Base-by-base conservation (phyloP, 2,888 invertebrate species). In the Oscheius sp. region DNA sequence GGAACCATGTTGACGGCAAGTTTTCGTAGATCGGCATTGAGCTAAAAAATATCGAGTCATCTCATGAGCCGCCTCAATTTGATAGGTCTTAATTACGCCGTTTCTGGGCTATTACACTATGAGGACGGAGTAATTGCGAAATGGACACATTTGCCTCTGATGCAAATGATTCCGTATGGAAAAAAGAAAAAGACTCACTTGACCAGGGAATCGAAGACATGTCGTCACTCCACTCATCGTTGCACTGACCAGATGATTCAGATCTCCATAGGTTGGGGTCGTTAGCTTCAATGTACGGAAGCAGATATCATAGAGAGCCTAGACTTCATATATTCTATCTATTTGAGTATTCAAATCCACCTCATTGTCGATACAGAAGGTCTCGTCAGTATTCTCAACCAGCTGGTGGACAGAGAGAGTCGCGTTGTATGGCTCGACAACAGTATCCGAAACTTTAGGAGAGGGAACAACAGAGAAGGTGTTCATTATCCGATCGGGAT, bases 401-500 rank as follows among this genome's bases (percentile, higher is more conserved):
- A 88, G 78, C 75, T 88, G 88, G 75, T 88, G 89, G 9, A 89
- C 89, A 4, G 89, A 84, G 36, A 89, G 86, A 22, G 89, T 89
- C 2, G 89, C 89, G 77, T 88, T 88, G 85, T 88, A 88, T 8
- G 88, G 88, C 71, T 93, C 93, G 72, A 93, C 92, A 56, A 93
- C 92, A 5, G 93, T 89, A 75, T 89, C 89, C 0, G 88, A 89
- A 4, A 84, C 85, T 75, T 93, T 93, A 6, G 93, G 92, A 5
- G 92, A 93, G 22, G 94, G 87, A 90, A 94, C 91, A 72, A 95
- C 94, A 72, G 94, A 94, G 89, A 94, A 95, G 86, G 94, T 95
- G 90, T 93, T 94, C 95, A 95, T 95, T 83, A 95, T 95, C 90
- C 95, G 92, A 90, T 95, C 95, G 80, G 95, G 95, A 87, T 94